phyloP scores from a whole-genome alignment of 2,888 invertebrate species.

The Hetaerina titia region DNA sequence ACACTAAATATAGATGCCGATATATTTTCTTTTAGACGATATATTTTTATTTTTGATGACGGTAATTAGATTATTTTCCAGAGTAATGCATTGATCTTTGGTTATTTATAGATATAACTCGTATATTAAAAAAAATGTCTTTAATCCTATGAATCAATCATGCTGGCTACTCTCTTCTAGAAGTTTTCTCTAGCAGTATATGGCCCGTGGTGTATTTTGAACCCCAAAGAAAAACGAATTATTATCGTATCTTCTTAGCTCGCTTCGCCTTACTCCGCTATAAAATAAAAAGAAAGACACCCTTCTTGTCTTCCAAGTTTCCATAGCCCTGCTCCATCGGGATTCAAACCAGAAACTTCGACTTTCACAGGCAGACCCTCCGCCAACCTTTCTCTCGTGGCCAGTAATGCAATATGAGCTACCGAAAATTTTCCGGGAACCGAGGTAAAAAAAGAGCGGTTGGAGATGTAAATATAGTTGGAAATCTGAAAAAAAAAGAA shows the following conservation, averaged over 20 bases:
- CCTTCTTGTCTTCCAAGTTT: not conserved
- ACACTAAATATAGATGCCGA: no score
- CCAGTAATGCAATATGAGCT: not conserved
- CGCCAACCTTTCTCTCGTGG: not conserved
- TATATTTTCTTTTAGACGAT: no score
- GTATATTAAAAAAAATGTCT: not conserved
- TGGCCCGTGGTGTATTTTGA: not conserved
- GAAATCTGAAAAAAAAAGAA: slow-evolving; percentile 9
- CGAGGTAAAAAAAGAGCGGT: not conserved
- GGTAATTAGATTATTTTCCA: not conserved
- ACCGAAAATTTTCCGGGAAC: not conserved
- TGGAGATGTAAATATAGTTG: not conserved
- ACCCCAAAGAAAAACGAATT: not conserved
- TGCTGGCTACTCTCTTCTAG: not conserved
- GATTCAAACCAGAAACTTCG: not conserved
- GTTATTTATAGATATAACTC: not conserved
- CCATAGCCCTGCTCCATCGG: not conserved
- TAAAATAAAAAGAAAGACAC: not conserved
- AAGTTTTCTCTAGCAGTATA: not conserved
- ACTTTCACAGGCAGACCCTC: not conserved
- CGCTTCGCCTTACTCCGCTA: not conserved
- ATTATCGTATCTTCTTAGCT: not conserved
- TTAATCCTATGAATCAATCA: not conserved
- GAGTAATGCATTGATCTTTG: not conserved
- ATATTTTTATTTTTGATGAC: no score